phyloP scores from a whole-genome alignment of 2,113 vertebrate species.

The Dryoscopus gambensis region DNA sequence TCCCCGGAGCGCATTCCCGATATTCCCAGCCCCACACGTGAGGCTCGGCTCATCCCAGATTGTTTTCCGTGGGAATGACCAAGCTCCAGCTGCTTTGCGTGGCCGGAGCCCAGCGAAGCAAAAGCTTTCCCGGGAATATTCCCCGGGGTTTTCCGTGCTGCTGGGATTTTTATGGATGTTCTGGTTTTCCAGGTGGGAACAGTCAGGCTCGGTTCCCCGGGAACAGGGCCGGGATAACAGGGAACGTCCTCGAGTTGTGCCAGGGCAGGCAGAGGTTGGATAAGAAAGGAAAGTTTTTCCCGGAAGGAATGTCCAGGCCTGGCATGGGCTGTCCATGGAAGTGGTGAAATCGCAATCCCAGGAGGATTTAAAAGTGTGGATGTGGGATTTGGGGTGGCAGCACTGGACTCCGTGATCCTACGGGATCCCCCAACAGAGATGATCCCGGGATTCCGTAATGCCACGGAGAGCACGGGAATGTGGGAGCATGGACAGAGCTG shows the following conservation, averaged over 20 bases:
- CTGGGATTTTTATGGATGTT: not conserved
- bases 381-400: not conserved
- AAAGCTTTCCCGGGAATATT: not conserved
- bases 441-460: not conserved
- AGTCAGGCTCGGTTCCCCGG: not conserved
- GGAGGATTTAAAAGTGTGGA: not conserved
- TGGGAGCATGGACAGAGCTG: not conserved
- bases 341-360: not conserved
- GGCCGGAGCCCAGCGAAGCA: not conserved
- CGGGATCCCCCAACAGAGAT: not conserved
- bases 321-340: not conserved
- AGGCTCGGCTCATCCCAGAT: not conserved
- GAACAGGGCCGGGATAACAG: not conserved
- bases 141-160: fast-evolving
- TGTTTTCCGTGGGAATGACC: not conserved
- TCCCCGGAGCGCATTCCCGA: not conserved
- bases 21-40: not conserved
- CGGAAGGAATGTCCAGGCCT: not conserved
- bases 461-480: fast-evolving
- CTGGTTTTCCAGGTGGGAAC: not conserved
- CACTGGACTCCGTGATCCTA: not conserved
- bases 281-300: not conserved
- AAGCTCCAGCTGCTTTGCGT: constrained; percentile 7
- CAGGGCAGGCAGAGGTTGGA: not conserved
- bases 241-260: not conserved